phyloP scores from a whole-genome alignment of 2,888 invertebrate genomes.

The Melipona bicolor region DNA sequence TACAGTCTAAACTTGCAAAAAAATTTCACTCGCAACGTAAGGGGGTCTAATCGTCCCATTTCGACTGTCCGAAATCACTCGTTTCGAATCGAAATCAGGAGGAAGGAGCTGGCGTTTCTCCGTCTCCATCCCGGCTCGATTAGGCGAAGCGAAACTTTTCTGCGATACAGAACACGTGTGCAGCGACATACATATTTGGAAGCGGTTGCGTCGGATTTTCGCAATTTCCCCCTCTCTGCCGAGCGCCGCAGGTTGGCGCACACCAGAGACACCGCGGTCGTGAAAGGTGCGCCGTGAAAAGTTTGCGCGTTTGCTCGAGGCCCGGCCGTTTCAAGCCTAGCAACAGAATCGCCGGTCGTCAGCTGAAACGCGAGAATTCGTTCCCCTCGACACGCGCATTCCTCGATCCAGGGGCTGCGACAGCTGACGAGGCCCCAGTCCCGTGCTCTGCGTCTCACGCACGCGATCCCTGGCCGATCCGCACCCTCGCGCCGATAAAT shows the following conservation, averaged over 20 bases:
- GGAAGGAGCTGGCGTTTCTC: no score
- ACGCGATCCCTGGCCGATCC: conserved; percentile 37
- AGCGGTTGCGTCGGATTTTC: conserved; percentile 57
- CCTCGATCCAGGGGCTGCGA: conserved; percentile 54
- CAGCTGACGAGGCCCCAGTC: conserved; percentile 56
- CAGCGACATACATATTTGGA: conserved; percentile 50
- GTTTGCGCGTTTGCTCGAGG: conserved; percentile 39
- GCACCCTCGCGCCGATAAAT: neutral
- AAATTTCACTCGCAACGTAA: no score
- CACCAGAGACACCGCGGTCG: conserved; percentile 27
- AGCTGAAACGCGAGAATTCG: conserved; percentile 68
- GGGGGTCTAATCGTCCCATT: no score
- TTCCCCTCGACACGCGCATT: conserved; percentile 68
- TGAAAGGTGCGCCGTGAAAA: conserved; percentile 48
- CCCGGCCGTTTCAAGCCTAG: conserved; percentile 44
- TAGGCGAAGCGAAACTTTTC: neutral
- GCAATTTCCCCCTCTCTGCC: conserved; percentile 30
- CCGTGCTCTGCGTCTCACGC: conserved; percentile 32
- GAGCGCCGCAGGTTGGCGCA: conserved; percentile 20
- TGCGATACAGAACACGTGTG: neutral
- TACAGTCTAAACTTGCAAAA: no score
- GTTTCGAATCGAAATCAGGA: no score
- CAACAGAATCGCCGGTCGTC: conserved; percentile 61
- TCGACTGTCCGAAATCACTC: no score
- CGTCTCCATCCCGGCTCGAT: neutral